Evolutionary conservation across 2,113 vertebrate species (phyloP), one percentile per base, ranked within the genome.

Genomic region (Trogon melanurus): DNA sequence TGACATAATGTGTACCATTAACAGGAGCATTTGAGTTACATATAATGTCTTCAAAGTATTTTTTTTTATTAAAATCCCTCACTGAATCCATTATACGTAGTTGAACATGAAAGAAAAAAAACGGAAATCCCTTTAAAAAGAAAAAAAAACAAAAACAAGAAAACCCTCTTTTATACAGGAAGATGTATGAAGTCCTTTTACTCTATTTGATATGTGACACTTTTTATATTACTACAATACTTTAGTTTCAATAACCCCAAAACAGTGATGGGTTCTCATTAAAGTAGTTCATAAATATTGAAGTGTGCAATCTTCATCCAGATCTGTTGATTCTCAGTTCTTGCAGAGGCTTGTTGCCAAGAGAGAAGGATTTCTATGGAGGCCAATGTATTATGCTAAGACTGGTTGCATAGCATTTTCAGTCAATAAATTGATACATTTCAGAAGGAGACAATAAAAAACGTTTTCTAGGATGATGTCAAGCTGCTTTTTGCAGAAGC

Each of bases 91-190:
- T 92, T 78, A 73, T 70, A 56, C 10, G 53, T 79, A 85, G 69
- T 4, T 71, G n/a, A 72, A 75, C 27, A 85, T 17, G 44, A 58
- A 56, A 21, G 13, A 87, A 83, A 53, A 53, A 86, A 78, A 38
- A 69, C 1, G 53, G 17, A 81, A 34, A 79, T 29, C n/a, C 11
- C 29, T 56, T 50, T 38, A 38, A 36, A 78, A 69, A 60, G 1
- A 4, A 74, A 2, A 7, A 21, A n/a, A 29, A 30, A n/a, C n/a
- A n/a, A 22, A 26, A 3, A 21, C 21, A 44, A 34, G 9, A 8
- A 41, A 45, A 38, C 1, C 41, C 41, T 44, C 0, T n/a, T 83
- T 92, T 17, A 0, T 22, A 34, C 27, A 1, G 0, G 36, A 50
- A 65, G 23, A 41, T 41, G 0, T 18, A 30, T 22, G 20, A 86